These are phyloP conservation scores for Lepidurus apus DNA, from an alignment of 1,140 invertebrate species.

Conservation along the genomic window DNA sequence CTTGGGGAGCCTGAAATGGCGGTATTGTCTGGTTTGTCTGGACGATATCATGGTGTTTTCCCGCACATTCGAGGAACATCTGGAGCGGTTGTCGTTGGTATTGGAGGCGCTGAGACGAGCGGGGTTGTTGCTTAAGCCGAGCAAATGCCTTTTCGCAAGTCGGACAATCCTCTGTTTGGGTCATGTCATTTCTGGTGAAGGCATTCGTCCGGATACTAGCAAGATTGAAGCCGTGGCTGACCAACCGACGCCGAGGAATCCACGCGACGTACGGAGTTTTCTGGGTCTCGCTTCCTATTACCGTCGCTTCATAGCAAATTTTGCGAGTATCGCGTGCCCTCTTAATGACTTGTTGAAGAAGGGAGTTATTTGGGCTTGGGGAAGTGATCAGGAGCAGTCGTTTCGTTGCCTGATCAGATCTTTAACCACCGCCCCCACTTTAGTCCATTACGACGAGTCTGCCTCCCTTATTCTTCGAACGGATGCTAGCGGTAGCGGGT, in stretches of 20 bases:
- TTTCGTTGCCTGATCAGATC: neutral
- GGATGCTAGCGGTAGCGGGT: slow-evolving; percentile 22
- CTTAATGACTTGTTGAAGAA: neutral
- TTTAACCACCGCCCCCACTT: neutral
- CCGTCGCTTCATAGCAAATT: slow-evolving; percentile 23
- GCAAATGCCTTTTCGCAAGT: neutral
- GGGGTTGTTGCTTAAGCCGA: neutral
- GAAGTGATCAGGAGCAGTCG: neutral
- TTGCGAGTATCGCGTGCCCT: slow-evolving; percentile 24
- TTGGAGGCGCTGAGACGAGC: neutral
- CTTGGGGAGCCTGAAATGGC: slow-evolving; percentile 35
- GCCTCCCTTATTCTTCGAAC: slow-evolving; percentile 42
- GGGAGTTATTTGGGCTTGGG: slow-evolving; percentile 14
- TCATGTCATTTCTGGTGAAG: slow-evolving; percentile 7
- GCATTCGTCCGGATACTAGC: neutral
- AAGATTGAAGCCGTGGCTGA: slow-evolving; percentile 30
- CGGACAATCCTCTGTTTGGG: neutral
- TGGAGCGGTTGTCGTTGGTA: neutral
- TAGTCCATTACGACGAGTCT: neutral
- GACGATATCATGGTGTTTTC: slow-evolving; percentile 38
- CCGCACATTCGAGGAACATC: slow-evolving; percentile 15
- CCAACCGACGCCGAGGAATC: slow-evolving; percentile 40
- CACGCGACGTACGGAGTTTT: slow-evolving; percentile 34
- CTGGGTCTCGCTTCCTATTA: slow-evolving; percentile 27
- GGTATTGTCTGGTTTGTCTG: slow-evolving; percentile 37